phyloP scores from a whole-genome alignment of 2,797 vertebrate genomes.

The Pempheris klunzingeri region DNA sequence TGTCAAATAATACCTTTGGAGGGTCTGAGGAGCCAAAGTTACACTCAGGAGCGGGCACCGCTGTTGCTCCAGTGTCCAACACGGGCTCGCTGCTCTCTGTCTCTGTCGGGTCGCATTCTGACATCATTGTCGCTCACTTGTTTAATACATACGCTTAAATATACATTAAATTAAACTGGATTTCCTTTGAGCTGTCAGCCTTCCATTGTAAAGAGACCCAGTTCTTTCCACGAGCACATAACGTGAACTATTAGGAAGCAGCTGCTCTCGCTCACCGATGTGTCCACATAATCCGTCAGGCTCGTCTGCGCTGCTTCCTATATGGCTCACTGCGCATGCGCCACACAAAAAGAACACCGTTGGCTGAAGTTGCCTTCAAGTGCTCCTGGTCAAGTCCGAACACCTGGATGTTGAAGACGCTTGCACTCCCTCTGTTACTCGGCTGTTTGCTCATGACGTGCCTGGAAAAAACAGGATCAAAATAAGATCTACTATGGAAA shows the following conservation, averaged over 20 bases:
- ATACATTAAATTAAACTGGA: conserved; percentile 2
- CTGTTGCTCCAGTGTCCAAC: conserved; percentile 56
- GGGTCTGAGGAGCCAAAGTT: conserved; percentile 69
- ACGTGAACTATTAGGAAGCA: conserved; percentile 13
- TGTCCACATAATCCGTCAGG: conserved; percentile 73
- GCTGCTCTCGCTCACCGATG: conserved; percentile 34
- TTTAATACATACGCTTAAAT: conserved; percentile 17
- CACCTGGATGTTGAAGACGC: rapidly evolving
- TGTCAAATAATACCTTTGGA: conserved; percentile 69
- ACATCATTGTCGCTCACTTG: conserved; percentile 80
- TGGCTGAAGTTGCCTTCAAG: conserved; percentile 53
- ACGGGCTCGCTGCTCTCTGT: conserved; percentile 61
- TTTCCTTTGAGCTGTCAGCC: conserved; percentile 20
- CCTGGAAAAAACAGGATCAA: neutral
- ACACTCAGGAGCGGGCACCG: conserved; percentile 48
- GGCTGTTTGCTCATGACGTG: neutral
- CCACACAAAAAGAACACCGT: neutral
- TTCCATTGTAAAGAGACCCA: conserved; percentile 41
- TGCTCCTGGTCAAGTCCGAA: conserved; percentile 24
- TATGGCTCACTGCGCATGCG: conserved; percentile 73
- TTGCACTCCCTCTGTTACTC: too few relatives aligned
- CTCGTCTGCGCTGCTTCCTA: conserved; percentile 73
- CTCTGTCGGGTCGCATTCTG: conserved; percentile 83
- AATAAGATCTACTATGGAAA: neutral
- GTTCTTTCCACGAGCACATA: neutral